These are phyloP conservation scores for Cathartes aura DNA, from an alignment of 2,113 vertebrate genomes.

Conservation along the genomic window DNA sequence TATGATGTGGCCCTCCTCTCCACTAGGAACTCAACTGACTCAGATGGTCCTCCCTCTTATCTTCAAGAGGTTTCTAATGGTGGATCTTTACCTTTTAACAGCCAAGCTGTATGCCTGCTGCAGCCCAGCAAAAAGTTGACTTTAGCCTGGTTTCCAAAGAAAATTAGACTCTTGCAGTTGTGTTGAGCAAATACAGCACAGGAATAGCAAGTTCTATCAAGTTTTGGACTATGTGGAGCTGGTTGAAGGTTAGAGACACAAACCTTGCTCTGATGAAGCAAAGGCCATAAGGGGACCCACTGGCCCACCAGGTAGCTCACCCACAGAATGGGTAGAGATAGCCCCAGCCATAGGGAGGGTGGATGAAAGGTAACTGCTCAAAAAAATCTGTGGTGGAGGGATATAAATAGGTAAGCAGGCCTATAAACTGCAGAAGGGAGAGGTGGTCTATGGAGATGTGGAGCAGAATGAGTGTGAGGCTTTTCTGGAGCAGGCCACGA, in stretches of 20 bases:
- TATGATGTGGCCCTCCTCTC: accelerated
- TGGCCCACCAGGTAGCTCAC: not conserved
- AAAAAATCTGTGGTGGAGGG: not conserved
- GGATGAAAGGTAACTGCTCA: not conserved
- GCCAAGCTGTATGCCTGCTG: not conserved
- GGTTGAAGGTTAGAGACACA: not conserved
- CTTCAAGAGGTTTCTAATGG: not conserved
- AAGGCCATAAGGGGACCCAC: accelerated
- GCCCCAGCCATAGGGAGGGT: accelerated
- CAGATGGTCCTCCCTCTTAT: not conserved
- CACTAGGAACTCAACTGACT: not conserved
- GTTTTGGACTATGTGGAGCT: not conserved
- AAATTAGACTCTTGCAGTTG: not conserved
- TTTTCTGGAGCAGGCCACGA: not conserved
- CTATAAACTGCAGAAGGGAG: not conserved
- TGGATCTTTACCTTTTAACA: not conserved
- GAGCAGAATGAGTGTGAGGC: not conserved
- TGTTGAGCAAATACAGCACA: not conserved
- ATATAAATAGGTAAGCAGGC: not conserved
- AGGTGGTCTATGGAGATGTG: accelerated
- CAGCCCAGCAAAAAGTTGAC: not conserved
- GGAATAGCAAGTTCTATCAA: not conserved
- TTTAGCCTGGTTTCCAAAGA: not conserved
- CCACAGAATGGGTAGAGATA: not conserved
- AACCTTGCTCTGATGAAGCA: accelerated